Evolutionary conservation across 35 echinoderm and acorn worm genomes (phyloP), one percentile per base, ranked within the genome.

Genomic region (Apostichopus parvimensis): DNA sequence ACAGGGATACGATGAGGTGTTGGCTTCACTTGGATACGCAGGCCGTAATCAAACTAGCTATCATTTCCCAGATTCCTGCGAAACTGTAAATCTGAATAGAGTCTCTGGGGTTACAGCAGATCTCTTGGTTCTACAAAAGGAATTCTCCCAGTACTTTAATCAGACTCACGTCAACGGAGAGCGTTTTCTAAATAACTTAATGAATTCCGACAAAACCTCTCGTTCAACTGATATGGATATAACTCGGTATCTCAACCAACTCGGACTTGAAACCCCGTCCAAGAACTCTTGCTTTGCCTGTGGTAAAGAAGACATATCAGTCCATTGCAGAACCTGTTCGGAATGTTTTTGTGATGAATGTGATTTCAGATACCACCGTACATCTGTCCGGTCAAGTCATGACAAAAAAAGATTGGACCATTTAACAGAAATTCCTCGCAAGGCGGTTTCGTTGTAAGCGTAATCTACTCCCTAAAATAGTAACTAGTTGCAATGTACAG

Each of bases 51-150:
- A 1, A 5, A 18, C 14, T 24, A 87, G 83, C 60, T 58, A 59
- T 87, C 54, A 87, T 58, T 87, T 87, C 5, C 20, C 56, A 6
- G 53, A 23, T 7, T 61, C 55, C 14, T 57, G 52, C 12, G 21
- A 58, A 87, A 9, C 57, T 1, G 54, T 56, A 23, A 56, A 61
- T 23, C 13, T 66, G 12, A 57, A 57, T 0, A 87, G 58, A 61
- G 83, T 87, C 52, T n/a, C 83, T 87, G 83, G 0, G 55, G 83
- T 87, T 17, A 87, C 83, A 20, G 83, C 83, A n/a, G 83, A 87
- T 66, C 83, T 87, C 24, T 18, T 87, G 10, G 58, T 87, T 66
- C 26, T 87, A 57, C 83, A 87, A 66, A 87, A 20, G 83, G 83
- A 87, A 87, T 57, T 87, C 53, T n/a, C 52, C 6, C 83, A 87